Evolutionary conservation across 1,140 invertebrate species (phyloP), one percentile per base, ranked within the genome.

Genomic region (Drosophila santomea): DNA sequence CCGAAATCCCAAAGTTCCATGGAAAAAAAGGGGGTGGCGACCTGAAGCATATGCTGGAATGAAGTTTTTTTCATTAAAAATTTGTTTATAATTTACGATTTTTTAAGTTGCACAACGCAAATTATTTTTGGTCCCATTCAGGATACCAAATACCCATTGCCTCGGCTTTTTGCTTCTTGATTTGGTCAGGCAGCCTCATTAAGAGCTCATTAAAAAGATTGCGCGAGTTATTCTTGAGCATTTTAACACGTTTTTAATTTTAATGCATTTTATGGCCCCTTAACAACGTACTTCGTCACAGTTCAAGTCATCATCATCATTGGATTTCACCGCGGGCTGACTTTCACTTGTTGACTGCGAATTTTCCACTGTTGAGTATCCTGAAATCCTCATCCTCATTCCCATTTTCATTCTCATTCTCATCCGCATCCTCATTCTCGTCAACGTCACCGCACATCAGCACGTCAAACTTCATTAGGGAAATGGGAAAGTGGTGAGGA

Each of bases 201-300:
- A 86, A 76, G 79, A 77, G 69, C 71, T 86, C 83, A 86, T 86
- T 86, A 86, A 86, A 89, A 52, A 76, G 71, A 57, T 64, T 74
- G 66, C 78, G 74, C 74, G 48, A 83, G 55, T 68, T 80, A 55
- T 76, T 63, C 74, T 61, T 47, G 41, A 88, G 48, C 84, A 91
- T 90, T 84, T 90, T 69, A 80, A 91, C 90, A 91, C 90, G 90
- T 91, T 91, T 90, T 85, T 91, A 86, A 90, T 91, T 84, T 90
- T 90, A 88, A 84, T 91, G 80, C 78, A 86, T 78, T 91, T 91
- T 91, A 91, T 90, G 85, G 63, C 38, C 52, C 50, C 80, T 85
- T 71, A 79, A 82, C 74, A 52, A 62, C 43, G 74, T 68, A 58
- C 57, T 63, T 50, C 62, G 50, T 54, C 43, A 58, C 50, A 51